Percentiles rank a stretch among this genome's conserved stretches.
Evolutionary conservation across 2,113 vertebrate species (phyloP).

Genomic region (Rhadina sibilatrix): DNA sequence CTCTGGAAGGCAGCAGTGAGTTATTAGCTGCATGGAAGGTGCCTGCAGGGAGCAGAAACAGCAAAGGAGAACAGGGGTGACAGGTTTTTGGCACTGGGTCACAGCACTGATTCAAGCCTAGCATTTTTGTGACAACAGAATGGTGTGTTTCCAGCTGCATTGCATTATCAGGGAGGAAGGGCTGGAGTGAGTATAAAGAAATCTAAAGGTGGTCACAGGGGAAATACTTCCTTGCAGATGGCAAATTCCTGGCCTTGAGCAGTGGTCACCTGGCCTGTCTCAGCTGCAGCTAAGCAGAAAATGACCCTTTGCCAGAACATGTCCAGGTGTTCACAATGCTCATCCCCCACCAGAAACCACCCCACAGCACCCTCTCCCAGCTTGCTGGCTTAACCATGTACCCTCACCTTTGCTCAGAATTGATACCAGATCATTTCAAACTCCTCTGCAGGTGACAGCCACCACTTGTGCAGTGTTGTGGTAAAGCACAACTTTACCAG

Average conservation of each 20-base stretch:
- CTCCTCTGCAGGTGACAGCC: neutral
- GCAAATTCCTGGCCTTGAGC: neutral
- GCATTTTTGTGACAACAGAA: neutral
- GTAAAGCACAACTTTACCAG: neutral
- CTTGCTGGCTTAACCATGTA: accelerated
- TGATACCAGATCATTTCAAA: neutral
- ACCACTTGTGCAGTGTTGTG: accelerated
- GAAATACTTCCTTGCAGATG: neutral
- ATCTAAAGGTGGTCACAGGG: neutral
- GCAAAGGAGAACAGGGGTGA: neutral
- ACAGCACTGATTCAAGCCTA: neutral
- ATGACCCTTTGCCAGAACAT: neutral
- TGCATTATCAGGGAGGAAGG: neutral
- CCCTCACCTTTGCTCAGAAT: neutral
- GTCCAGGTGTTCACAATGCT: accelerated
- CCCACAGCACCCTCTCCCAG: neutral
- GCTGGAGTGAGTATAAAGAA: neutral
- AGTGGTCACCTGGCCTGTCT: neutral
- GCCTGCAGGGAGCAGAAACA: constrained; percentile 6
- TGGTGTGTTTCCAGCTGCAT: neutral
- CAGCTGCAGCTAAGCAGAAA: neutral
- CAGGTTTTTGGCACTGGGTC: neutral
- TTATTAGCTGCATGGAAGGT: neutral
- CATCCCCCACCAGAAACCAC: neutral
- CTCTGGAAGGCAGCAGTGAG: neutral